Evolutionary conservation across 2,888 invertebrate species (phyloP).

Genomic region (Hydropsyche betteni): DNA sequence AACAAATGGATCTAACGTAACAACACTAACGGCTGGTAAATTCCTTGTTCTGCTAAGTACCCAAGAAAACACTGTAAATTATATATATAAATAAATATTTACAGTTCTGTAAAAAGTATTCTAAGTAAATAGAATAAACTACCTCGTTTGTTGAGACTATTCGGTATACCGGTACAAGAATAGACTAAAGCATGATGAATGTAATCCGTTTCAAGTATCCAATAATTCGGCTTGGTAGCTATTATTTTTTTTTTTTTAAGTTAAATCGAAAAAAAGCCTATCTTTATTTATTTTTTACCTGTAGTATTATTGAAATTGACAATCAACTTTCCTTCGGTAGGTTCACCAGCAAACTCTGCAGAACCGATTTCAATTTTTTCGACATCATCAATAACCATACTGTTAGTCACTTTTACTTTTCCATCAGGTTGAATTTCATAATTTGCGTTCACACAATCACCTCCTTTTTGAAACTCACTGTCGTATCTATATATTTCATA

Average conservation of each 20-base stretch:
- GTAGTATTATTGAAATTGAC: no score
- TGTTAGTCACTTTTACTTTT: no score
- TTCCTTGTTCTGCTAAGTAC: constrained; percentile 58
- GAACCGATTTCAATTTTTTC: no score
- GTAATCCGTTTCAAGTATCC: constrained; percentile 67
- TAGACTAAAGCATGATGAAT: constrained; percentile 69
- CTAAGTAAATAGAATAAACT: no score
- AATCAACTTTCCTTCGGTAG: no score
- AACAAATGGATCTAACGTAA: constrained; percentile 57
- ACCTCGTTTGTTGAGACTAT: constrained; percentile 9
- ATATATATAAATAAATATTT: not conserved
- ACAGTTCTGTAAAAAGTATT: no score
- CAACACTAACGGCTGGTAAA: constrained; percentile 57
- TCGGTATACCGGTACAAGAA: constrained; percentile 62
- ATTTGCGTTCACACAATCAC: constrained; percentile 47
- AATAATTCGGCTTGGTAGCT: constrained; percentile 54
- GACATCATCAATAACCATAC: no score
- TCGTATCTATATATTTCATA: constrained; percentile 46
- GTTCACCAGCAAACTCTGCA: no score
- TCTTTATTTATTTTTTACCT: no score
- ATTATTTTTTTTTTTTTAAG: no score
- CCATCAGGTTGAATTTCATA: no score
- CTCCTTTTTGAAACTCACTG: constrained; percentile 32
- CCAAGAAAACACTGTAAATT: constrained; percentile 61
- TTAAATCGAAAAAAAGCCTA: no score